Base-by-base conservation (phyloP, 2,797 vertebrate genomes). In the Crenichthys baileyi region DNA sequence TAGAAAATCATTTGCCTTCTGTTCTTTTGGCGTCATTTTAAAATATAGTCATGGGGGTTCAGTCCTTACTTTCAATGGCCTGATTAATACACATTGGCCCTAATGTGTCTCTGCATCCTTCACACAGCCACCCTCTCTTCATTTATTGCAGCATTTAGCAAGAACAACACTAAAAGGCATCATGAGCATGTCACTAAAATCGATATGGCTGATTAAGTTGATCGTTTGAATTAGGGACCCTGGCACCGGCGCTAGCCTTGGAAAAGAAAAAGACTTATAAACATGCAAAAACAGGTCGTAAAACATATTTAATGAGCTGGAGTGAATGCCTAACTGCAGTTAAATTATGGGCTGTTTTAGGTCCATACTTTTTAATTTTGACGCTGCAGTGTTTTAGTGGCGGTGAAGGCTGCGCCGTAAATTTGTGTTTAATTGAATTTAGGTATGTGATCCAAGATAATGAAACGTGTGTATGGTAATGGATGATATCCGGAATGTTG, bases 141-240 rank as follows among this genome's bases (percentile, higher is more conserved):
- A 53, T 87, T 91, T 88, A 88, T 89, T 87, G 80, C 90, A 31
- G 81, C 83, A 60, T 91, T 92, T 92, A 90, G 83, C 87, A 87
- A 82, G 84, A 91, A 86, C 85, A 87, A 86, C 90, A 87, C 83
- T 88, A 88, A 88, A 84, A 85, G 73, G 77, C 86, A 89, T 93
- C 87, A 93, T 85, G 85, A 88, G 86, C 77, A 88, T 90, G 90
- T 87, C 89, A 81, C 73, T 81, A 78, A 72, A 91, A 92, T 92
- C 80, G 63, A 93, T 89, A 84, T 18, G 68, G 75, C 82, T 89
- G 86, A 93, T 91, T 84, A 90, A 89, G 85, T 50, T 22, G 79
- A 67, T 80, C 58, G 70, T 83, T 72, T 68, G 74, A 84, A 90
- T 79, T 60, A 70, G 75, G 79, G 82, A 78, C 79, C 78, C 60